These are phyloP conservation scores for Agrotis clavis DNA, from an alignment of 2,888 invertebrate genomes.

Conservation along the genomic window DNA sequence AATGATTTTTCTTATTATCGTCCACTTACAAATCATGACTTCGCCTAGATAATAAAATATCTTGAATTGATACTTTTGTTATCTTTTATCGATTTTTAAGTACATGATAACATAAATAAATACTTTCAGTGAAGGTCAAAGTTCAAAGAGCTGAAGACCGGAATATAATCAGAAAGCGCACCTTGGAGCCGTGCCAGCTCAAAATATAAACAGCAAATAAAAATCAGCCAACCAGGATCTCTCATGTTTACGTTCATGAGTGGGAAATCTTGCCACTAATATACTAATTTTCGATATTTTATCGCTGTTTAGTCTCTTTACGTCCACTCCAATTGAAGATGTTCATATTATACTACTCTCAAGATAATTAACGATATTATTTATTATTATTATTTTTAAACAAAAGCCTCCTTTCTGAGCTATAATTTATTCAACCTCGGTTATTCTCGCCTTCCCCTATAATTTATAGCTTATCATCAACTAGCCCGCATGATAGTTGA, in stretches of 20 bases:
- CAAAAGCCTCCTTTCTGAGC: conserved; percentile 24
- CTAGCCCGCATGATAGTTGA: conserved; percentile 62
- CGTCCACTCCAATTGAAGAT: neutral
- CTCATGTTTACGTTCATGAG: conserved; percentile 43
- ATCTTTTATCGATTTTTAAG: conserved; percentile 38
- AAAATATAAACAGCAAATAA: conserved; percentile 53
- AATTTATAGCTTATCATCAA: conserved; percentile 64
- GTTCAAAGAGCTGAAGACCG: conserved; percentile 49
- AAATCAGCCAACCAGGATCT: conserved; percentile 52
- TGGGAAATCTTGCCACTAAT: conserved; percentile 30
- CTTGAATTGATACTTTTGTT: conserved; percentile 32
- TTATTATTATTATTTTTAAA: too few relatives aligned
- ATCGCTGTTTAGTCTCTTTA: conserved; percentile 12
- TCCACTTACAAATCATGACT: conserved; percentile 26
- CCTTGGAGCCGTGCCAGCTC: conserved; percentile 47
- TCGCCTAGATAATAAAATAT: conserved; percentile 33
- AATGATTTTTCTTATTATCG: conserved; percentile 9
- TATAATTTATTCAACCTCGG: conserved; percentile 54
- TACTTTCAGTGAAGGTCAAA: conserved; percentile 47
- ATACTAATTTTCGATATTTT: conserved; percentile 16
- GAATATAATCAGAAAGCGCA: conserved; percentile 53
- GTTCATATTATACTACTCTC: neutral
- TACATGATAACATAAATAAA: conserved; percentile 39
- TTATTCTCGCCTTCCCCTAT: conserved; percentile 58
- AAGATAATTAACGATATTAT: neutral